A percentile compares a stretch with the other conserved stretches of the same genome.
phyloP scores from a whole-genome alignment of 2,888 invertebrate species.

The Dryomyza anilis region DNA sequence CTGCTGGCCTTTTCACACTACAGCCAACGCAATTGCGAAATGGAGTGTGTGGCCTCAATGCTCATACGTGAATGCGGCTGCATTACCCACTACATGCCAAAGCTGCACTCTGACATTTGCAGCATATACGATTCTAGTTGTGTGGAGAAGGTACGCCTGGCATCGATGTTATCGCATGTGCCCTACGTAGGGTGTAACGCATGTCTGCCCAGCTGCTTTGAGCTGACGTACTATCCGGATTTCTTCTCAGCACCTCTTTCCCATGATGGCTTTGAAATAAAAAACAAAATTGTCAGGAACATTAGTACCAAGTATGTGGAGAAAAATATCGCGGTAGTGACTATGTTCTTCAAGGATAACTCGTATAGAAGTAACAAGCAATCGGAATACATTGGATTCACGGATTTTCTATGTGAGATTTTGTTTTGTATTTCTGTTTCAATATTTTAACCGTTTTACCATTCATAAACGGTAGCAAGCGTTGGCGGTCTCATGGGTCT shows the following conservation, averaged over 20 bases:
- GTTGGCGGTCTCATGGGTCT: slow-evolving; percentile 18
- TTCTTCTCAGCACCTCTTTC: slow-evolving; percentile 63
- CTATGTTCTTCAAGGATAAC: slow-evolving; percentile 74
- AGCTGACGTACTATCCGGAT: slow-evolving; percentile 70
- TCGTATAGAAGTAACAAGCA: slow-evolving; percentile 74
- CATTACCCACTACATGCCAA: slow-evolving; percentile 57
- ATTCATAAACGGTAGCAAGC: background rate
- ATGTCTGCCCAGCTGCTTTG: slow-evolving; percentile 73
- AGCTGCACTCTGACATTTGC: slow-evolving; percentile 72
- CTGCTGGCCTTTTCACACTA: slow-evolving; percentile 73
- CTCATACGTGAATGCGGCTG: slow-evolving; percentile 61
- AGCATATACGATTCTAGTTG: slow-evolving; percentile 72
- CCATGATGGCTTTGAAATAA: slow-evolving; percentile 61
- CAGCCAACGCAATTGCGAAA: slow-evolving; percentile 76
- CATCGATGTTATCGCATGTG: slow-evolving; percentile 65
- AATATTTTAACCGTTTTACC: background rate
- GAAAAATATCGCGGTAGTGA: slow-evolving; percentile 73
- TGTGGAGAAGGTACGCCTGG: slow-evolving; percentile 42
- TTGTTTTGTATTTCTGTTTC: background rate
- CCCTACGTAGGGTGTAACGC: slow-evolving; percentile 58
- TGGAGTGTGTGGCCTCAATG: slow-evolving; percentile 78
- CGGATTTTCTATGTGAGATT: slow-evolving; percentile 75
- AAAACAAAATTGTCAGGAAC: slow-evolving; percentile 22
- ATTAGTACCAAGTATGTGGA: slow-evolving; percentile 42
- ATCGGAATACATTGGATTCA: slow-evolving; percentile 78